Conservation (phyloP, 2,113 vertebrate genomes). For the Pedetes capensis region DNA sequence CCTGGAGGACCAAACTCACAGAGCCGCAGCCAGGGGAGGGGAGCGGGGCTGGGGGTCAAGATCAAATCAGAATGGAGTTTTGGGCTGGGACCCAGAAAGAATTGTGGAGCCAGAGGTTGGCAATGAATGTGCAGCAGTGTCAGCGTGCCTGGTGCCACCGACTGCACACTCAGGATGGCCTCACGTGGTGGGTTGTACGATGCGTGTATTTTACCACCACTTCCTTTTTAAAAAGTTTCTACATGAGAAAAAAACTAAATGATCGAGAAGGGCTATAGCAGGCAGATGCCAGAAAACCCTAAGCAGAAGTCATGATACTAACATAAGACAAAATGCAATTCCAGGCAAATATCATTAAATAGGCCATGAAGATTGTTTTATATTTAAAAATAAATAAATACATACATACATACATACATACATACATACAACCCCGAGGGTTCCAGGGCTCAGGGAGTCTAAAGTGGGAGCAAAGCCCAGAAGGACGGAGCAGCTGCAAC, state of each 20-base stretch:
- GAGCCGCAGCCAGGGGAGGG: not conserved
- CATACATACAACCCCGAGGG: no score
- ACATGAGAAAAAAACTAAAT: not conserved
- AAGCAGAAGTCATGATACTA: not conserved
- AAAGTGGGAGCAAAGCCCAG: not conserved
- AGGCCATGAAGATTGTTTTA: not conserved
- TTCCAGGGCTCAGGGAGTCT: fast-evolving
- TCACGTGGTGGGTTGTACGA: no score
- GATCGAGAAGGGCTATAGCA: not conserved
- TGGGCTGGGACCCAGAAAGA: not conserved
- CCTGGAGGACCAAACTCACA: not conserved
- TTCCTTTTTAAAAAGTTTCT: not conserved
- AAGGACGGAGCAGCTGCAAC: not conserved
- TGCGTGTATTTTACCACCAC: not conserved
- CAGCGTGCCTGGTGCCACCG: fast-evolving
- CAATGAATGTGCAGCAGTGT: fast-evolving
- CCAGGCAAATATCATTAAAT: not conserved
- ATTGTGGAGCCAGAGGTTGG: not conserved
- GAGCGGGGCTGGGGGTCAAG: no score
- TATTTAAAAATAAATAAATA: not conserved
- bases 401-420: no score
- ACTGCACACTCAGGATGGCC: not conserved
- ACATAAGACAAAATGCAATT: not conserved
- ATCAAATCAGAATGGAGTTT: not conserved
- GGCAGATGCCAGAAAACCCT: not conserved